These are phyloP conservation scores for Capreolus pygargus DNA, from an alignment of 2,113 vertebrate genomes.

Conservation along the genomic window DNA sequence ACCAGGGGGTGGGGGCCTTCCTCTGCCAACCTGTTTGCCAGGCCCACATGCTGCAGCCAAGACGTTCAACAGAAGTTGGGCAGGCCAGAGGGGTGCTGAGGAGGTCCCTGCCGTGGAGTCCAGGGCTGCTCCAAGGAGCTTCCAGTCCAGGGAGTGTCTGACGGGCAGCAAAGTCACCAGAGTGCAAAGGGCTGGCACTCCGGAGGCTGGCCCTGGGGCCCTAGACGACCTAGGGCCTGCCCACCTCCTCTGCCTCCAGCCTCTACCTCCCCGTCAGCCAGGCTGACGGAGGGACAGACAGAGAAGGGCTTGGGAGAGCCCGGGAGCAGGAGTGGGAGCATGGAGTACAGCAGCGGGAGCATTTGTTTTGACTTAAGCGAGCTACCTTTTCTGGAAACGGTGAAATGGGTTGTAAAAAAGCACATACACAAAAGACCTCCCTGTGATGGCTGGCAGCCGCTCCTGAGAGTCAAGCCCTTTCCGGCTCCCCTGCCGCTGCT, in stretches of 20 bases:
- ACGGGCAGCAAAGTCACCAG: neutral
- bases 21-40: neutral
- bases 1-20: neutral
- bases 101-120: neutral
- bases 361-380: slow-evolving; percentile 23
- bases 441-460: slow-evolving; percentile 4
- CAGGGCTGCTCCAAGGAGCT: neutral
- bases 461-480: slow-evolving; percentile 64
- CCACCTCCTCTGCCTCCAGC: neutral
- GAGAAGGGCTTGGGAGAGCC: neutral
- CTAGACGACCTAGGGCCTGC: too few relatives aligned
- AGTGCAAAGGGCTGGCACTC: neutral
- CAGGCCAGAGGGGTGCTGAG: fast-evolving
- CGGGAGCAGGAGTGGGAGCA: fast-evolving
- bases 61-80: neutral
- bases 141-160: neutral
- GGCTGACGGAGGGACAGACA: neutral
- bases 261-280: neutral
- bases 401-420: slow-evolving; percentile 67
- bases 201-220: neutral
- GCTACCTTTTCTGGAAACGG: slow-evolving; percentile 75
- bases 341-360: neutral
- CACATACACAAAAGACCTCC: neutral
- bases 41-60: neutral
- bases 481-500: slow-evolving; percentile 58